Evolutionary conservation across 2,888 invertebrate species (phyloP).

Genomic region (Drosophila colorata): DNA sequence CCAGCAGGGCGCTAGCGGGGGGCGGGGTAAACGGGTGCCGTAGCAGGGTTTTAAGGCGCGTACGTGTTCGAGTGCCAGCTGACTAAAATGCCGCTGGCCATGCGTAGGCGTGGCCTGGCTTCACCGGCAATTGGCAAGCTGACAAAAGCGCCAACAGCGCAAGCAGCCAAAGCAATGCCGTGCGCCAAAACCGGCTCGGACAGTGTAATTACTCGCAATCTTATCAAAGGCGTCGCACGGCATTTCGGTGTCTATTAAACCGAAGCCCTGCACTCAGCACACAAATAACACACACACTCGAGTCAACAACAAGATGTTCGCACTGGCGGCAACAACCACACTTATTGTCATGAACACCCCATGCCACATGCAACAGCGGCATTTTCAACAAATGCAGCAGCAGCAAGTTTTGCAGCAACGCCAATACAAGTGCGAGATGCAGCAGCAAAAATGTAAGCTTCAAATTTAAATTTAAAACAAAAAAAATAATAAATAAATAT

Average conservation of each 20-base stretch:
- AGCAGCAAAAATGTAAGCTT: slow-evolving; percentile 10
- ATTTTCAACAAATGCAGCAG: not conserved
- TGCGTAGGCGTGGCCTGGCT: slow-evolving; percentile 25
- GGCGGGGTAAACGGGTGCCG: not conserved
- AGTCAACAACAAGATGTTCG: slow-evolving; percentile 20
- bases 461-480: not conserved
- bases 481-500: not conserved
- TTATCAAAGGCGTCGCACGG: slow-evolving; percentile 36
- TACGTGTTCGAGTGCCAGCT: slow-evolving; percentile 79
- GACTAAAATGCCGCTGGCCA: slow-evolving; percentile 25
- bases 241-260: slow-evolving; percentile 16
- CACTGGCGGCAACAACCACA: slow-evolving; percentile 26
- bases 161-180: slow-evolving; percentile 37
- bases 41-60: slow-evolving; percentile 19
- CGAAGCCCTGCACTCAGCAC: slow-evolving; percentile 13
- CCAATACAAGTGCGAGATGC: not conserved
- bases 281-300: slow-evolving; percentile 1
- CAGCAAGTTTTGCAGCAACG: not conserved
- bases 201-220: slow-evolving; percentile 56
- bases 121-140: slow-evolving; percentile 58
- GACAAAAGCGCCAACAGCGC: slow-evolving; percentile 42
- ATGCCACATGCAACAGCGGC: slow-evolving; percentile 29
- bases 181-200: slow-evolving; percentile 34
- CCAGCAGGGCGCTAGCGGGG: no score
- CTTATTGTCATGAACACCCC: slow-evolving; percentile 23